phyloP scores from a whole-genome alignment of 2,888 invertebrate species.

The Watsonalla cultraria region DNA sequence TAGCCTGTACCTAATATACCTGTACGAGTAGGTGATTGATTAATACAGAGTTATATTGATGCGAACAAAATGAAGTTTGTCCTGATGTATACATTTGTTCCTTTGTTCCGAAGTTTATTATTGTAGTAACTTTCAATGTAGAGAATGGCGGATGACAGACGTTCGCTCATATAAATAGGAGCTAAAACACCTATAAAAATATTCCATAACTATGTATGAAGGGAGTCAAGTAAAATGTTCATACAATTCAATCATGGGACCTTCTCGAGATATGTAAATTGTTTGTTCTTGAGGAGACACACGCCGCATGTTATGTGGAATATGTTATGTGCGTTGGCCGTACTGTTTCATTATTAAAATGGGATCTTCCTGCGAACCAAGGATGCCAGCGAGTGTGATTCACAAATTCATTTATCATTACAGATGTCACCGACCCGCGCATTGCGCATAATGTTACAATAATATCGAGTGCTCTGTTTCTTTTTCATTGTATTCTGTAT shows the following conservation, averaged over 20 bases:
- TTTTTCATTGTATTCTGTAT: background rate
- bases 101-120: background rate
- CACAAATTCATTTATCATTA: background rate
- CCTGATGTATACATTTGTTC: background rate
- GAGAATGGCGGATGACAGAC: background rate
- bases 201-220: slow-evolving; percentile 25
- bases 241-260: slow-evolving; percentile 26
- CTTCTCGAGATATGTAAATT: slow-evolving; percentile 30
- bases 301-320: slow-evolving; percentile 15
- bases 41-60: no score
- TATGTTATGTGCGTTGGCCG: slow-evolving; percentile 18
- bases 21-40: no score
- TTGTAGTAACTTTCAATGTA: background rate
- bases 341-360: slow-evolving; percentile 16
- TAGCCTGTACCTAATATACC: no score
- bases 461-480: background rate
- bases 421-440: background rate
- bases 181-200: slow-evolving; percentile 9
- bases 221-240: slow-evolving; percentile 11
- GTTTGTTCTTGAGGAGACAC: slow-evolving; percentile 27
- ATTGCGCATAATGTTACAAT: background rate
- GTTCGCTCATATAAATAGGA: background rate
- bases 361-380: slow-evolving; percentile 8
- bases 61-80: no score
- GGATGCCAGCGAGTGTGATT: slow-evolving; percentile 3